Conservation (phyloP, 2,797 vertebrate genomes). For the Sebastes reedi region DNA sequence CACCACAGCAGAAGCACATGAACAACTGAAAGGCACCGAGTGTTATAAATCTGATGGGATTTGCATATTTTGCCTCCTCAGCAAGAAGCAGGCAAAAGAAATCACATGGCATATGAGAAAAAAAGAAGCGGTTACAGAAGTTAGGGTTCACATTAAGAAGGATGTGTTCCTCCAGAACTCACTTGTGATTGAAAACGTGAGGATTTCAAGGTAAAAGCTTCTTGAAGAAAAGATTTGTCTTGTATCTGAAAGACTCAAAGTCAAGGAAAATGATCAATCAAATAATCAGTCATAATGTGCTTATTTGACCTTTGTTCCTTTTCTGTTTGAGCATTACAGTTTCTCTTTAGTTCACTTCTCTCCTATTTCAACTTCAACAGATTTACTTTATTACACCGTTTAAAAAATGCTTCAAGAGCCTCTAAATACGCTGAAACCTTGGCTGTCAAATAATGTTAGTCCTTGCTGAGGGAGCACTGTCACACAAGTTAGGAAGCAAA, state of each 20-base stretch:
- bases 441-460: slow-evolving; percentile 37
- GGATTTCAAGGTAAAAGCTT: slow-evolving; percentile 51
- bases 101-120: slow-evolving; percentile 53
- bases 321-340: slow-evolving; percentile 16
- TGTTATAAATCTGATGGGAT: slow-evolving; percentile 79
- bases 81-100: slow-evolving; percentile 55
- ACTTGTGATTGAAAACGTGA: slow-evolving; percentile 49
- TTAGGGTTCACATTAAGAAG: slow-evolving; percentile 48
- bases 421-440: slow-evolving; percentile 10
- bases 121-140: slow-evolving; percentile 48
- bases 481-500: slow-evolving; percentile 17
- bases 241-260: slow-evolving; percentile 40
- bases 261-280: slow-evolving; percentile 51
- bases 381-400: slow-evolving; percentile 13
- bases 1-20: slow-evolving; percentile 67
- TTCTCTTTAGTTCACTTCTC: slow-evolving; percentile 31
- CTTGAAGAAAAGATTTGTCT: slow-evolving; percentile 21
- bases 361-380: slow-evolving; percentile 32
- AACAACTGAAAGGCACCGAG: slow-evolving; percentile 69
- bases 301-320: slow-evolving; percentile 37
- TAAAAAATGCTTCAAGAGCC: slow-evolving; percentile 21
- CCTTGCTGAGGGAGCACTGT: slow-evolving; percentile 18
- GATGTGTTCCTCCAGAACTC: slow-evolving; percentile 52
- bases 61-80: slow-evolving; percentile 73
- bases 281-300: slow-evolving; percentile 48